Conservation (phyloP, 2,113 vertebrate species). For the Equus przewalskii region DNA sequence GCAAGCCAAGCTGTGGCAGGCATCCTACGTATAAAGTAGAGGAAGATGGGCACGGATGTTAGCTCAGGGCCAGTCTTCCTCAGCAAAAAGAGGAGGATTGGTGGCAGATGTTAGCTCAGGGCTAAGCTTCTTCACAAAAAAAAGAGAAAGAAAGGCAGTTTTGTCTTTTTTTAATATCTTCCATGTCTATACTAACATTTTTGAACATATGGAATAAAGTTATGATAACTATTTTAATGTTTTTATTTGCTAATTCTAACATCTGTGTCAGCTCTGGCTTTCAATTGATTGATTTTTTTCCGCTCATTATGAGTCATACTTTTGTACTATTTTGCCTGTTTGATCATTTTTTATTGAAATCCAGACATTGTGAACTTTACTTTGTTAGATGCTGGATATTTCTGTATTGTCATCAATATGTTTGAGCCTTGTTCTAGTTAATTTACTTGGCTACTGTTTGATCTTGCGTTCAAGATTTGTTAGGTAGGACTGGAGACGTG, state of each 20-base stretch:
- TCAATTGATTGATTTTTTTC: background rate
- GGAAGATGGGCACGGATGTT: too few relatives aligned
- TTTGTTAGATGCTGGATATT: background rate
- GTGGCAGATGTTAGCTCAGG: too few relatives aligned
- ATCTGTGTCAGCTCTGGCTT: background rate
- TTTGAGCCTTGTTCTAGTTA: background rate
- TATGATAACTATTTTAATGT: background rate
- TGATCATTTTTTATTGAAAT: background rate
- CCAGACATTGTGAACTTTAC: background rate
- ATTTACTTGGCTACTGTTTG: background rate
- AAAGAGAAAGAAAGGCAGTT: background rate
- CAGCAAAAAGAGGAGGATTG: too few relatives aligned
- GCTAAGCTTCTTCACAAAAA: too few relatives aligned
- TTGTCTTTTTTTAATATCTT: background rate
- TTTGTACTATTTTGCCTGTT: background rate
- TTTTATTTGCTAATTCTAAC: slow-evolving; percentile 23
- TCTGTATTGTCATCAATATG: background rate
- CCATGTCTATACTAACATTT: background rate
- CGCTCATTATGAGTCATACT: background rate
- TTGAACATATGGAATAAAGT: background rate
- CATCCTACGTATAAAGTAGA: too few relatives aligned
- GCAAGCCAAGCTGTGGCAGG: too few relatives aligned
- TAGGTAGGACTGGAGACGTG: background rate
- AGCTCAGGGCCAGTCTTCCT: too few relatives aligned
- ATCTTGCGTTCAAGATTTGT: background rate